Percentiles rank a stretch among this genome's conserved stretches.
These are phyloP conservation scores for Steinernema khuongi DNA, from an alignment of 1,140 invertebrate species.

Conservation along the genomic window DNA sequence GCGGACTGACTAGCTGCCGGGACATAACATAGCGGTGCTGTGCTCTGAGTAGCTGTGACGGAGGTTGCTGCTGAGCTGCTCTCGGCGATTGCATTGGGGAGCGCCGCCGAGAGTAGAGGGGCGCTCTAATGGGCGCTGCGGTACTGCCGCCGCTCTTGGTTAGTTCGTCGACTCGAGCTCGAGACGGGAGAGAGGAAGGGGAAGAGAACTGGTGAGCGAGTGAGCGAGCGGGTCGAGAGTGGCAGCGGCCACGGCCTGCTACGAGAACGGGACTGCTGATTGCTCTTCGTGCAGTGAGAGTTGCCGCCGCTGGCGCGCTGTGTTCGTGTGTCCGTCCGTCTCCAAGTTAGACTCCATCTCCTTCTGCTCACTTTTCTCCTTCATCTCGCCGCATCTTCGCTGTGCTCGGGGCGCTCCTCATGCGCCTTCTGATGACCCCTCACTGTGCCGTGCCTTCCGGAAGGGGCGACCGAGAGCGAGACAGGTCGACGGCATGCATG, in stretches of 20 bases:
- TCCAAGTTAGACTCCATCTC: too few relatives aligned
- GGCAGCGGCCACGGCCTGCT: conserved; percentile 7
- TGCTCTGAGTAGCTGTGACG: background rate
- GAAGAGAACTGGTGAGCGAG: background rate
- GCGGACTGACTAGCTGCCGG: background rate
- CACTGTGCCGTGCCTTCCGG: too few relatives aligned
- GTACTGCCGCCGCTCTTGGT: background rate
- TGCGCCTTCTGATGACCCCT: too few relatives aligned
- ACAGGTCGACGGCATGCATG: too few relatives aligned
- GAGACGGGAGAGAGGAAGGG: background rate
- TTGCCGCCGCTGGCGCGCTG: background rate
- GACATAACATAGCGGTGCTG: background rate
- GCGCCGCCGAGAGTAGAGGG: background rate
- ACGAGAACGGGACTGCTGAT: background rate
- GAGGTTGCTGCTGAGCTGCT: background rate
- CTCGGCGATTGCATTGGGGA: background rate
- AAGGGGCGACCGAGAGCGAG: too few relatives aligned
- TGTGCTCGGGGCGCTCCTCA: too few relatives aligned
- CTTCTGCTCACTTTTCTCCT: too few relatives aligned
- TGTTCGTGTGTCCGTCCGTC: background rate
- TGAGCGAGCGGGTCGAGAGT: background rate
- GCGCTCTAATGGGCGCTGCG: background rate
- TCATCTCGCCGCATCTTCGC: too few relatives aligned
- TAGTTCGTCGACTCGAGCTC: conserved; percentile 1
- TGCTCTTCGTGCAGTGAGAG: background rate